These are phyloP conservation scores for Epizoanthus illoricatus DNA, from an alignment of 92 coral and sea anemone species.

Conservation along the genomic window DNA sequence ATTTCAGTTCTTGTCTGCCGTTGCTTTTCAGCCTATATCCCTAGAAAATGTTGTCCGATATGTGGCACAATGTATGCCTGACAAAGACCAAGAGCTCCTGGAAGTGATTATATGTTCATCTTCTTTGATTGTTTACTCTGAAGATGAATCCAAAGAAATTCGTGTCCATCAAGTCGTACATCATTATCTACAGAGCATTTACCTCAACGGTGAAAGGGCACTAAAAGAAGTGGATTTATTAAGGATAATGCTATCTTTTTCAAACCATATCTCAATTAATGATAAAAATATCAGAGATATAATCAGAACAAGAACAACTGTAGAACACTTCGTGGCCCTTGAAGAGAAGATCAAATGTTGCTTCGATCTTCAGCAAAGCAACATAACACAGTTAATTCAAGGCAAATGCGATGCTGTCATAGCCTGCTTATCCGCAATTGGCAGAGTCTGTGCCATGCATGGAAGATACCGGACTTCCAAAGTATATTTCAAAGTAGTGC, in stretches of 20 bases:
- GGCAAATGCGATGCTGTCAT: neutral
- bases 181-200: neutral
- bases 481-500: neutral
- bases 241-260: neutral
- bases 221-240: neutral
- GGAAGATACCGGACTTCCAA: neutral
- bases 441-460: neutral
- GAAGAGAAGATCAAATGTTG: neutral
- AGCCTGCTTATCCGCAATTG: neutral
- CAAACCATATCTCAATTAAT: neutral
- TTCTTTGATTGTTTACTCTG: slow-evolving; percentile 27
- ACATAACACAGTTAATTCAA: neutral
- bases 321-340: neutral
- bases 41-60: neutral
- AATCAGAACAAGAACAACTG: neutral
- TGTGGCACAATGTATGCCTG: neutral
- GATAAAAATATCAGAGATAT: neutral
- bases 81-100: slow-evolving; percentile 10
- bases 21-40: neutral
- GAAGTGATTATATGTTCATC: neutral
- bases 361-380: neutral
- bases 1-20: slow-evolving; percentile 14
- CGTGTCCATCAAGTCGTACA: slow-evolving; percentile 30
- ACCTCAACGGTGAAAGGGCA: neutral
- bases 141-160: neutral